Conservation (phyloP, 2,797 vertebrate species). For the Graptemys geographica region DNA sequence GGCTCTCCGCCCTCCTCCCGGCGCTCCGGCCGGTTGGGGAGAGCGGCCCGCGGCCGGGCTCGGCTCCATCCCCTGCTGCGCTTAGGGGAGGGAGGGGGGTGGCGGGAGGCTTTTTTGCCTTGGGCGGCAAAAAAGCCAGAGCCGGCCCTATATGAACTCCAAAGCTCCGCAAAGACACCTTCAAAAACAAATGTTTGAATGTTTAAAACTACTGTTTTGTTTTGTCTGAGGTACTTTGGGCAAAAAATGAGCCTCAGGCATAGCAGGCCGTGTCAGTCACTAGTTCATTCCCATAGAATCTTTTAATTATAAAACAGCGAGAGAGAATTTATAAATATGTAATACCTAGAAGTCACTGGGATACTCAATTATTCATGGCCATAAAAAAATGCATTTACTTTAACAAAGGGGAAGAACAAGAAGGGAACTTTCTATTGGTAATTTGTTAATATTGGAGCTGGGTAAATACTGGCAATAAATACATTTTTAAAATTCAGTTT, state of each 20-base stretch:
- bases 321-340: slow-evolving; percentile 46
- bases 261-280: neutral
- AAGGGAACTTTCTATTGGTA: slow-evolving; percentile 13
- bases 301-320: neutral
- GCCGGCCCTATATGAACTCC: neutral
- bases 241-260: neutral
- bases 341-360: slow-evolving; percentile 59
- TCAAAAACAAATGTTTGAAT: neutral
- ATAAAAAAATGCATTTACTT: slow-evolving; percentile 52
- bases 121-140: too few relatives aligned
- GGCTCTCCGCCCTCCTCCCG: too few relatives aligned
- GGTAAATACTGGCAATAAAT: slow-evolving; percentile 3
- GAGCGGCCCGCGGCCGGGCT: too few relatives aligned
- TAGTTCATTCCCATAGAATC: slow-evolving; percentile 1
- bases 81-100: too few relatives aligned
- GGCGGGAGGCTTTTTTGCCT: too few relatives aligned
- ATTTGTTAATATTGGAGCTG: slow-evolving; percentile 20
- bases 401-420: slow-evolving; percentile 39
- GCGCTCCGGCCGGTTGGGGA: too few relatives aligned
- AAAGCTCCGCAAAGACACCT: neutral
- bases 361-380: slow-evolving; percentile 52
- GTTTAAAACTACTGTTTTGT: neutral
- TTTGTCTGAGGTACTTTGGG: neutral
- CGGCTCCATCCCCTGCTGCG: too few relatives aligned
- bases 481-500: slow-evolving; percentile 4